phyloP scores from a whole-genome alignment of 2,888 invertebrate species.

The Phasia obesa region DNA sequence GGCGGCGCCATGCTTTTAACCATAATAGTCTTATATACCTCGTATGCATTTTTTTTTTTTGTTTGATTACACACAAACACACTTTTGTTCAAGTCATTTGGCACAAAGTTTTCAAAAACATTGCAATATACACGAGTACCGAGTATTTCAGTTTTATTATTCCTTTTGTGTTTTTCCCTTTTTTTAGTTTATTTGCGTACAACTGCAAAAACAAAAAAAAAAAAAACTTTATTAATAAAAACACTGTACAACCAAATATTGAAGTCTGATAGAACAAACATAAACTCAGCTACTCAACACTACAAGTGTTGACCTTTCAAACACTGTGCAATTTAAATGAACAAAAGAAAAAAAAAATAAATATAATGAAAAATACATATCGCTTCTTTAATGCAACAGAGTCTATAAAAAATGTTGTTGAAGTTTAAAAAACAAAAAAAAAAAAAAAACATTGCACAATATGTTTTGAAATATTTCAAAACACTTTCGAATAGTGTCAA shows the following conservation, averaged over 20 bases:
- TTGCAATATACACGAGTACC: constrained; percentile 54
- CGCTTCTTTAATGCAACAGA: no score
- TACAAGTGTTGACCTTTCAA: constrained; percentile 56
- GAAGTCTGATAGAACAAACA: constrained; percentile 54
- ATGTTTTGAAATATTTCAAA: no score
- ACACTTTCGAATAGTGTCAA: no score
- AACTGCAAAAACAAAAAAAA: constrained; percentile 1
- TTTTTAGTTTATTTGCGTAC: neutral
- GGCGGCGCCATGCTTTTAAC: neutral
- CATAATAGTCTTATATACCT: neutral
- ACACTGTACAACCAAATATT: constrained; percentile 53
- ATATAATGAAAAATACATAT: no score
- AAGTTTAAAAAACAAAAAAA: neutral
- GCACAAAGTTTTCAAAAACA: constrained; percentile 55
- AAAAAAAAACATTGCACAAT: no score
- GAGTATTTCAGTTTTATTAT: constrained; percentile 49
- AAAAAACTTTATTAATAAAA: constrained; percentile 62
- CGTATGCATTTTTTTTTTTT: neutral
- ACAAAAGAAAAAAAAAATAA: neutral
- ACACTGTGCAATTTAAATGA: constrained; percentile 34
- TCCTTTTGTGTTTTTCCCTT: constrained; percentile 13
- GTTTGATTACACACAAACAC: neutral
- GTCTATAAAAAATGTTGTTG: no score
- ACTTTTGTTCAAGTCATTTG: constrained; percentile 57
- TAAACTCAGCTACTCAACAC: constrained; percentile 46